Evolutionary conservation across 2,888 invertebrate genomes (phyloP).

Genomic region (Zaprionus bogoriensis): DNA sequence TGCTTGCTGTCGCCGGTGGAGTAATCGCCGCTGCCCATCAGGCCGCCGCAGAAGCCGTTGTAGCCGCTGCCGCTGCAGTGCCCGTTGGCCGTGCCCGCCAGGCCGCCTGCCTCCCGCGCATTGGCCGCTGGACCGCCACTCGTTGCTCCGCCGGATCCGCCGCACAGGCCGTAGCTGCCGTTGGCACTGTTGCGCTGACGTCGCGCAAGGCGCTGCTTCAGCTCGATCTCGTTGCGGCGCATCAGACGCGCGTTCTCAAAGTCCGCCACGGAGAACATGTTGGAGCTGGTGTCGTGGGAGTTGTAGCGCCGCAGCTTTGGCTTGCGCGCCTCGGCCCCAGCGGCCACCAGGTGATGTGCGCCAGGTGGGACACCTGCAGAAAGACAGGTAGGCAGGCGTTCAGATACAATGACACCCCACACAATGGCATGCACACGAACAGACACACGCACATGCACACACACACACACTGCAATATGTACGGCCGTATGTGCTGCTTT

Average conservation of each 20-base stretch:
- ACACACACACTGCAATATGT: background rate
- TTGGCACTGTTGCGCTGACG: conserved; percentile 81
- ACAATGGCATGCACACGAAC: conserved; percentile 6
- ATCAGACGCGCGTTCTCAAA: conserved; percentile 83
- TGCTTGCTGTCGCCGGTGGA: conserved; percentile 83
- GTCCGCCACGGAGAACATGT: conserved; percentile 83
- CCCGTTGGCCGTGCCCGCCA: background rate
- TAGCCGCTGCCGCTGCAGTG: conserved; percentile 22
- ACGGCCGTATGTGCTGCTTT: conserved; percentile 4
- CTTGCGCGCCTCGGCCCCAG: conserved; percentile 78
- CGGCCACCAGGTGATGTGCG: conserved; percentile 63
- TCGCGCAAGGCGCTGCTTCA: conserved; percentile 81
- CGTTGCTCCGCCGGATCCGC: conserved; percentile 3
- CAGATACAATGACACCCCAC: conserved; percentile 31
- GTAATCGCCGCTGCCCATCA: conserved; percentile 79
- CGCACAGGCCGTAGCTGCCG: conserved; percentile 71
- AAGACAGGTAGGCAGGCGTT: conserved; percentile 34
- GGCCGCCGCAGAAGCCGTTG: conserved; percentile 61
- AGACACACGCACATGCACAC: conserved; percentile 21
- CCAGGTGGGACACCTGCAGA: conserved; percentile 61
- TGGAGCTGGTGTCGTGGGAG: conserved; percentile 83
- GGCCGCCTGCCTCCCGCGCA: background rate
- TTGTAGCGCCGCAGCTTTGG: conserved; percentile 82
- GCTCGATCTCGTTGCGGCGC: conserved; percentile 82
- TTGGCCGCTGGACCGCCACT: conserved; percentile 12